Conservation (phyloP, 1,140 invertebrate species). For the Drosophila ficusphila region DNA sequence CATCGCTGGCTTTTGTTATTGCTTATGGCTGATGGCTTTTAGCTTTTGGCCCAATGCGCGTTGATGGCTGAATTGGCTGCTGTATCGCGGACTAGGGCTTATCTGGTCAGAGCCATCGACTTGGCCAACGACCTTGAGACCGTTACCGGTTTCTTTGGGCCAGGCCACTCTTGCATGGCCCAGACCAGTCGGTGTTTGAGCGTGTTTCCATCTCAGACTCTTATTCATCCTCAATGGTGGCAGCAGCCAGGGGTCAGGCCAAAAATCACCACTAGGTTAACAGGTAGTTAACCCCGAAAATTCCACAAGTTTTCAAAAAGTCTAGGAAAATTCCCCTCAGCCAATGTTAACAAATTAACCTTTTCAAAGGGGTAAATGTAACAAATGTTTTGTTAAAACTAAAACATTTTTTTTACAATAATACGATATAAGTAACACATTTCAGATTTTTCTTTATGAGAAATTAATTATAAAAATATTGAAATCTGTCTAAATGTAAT, state of each 20-base stretch:
- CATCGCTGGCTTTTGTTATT: slow-evolving; percentile 45
- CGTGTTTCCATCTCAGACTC: slow-evolving; percentile 14
- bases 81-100: slow-evolving; percentile 34
- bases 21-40: slow-evolving; percentile 10
- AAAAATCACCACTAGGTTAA: not conserved
- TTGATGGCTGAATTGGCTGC: slow-evolving; percentile 53
- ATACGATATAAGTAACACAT: too few relatives aligned
- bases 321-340: not conserved
- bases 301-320: not conserved
- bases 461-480: too few relatives aligned
- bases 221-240: slow-evolving; percentile 34
- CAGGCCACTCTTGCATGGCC: slow-evolving; percentile 23
- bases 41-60: slow-evolving; percentile 42
- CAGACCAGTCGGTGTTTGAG: not conserved
- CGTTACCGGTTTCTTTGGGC: slow-evolving; percentile 71
- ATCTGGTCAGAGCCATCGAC: slow-evolving; percentile 69
- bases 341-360: not conserved
- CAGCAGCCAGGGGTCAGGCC: slow-evolving; percentile 12
- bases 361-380: too few relatives aligned
- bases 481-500: too few relatives aligned
- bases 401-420: too few relatives aligned
- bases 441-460: too few relatives aligned
- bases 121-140: slow-evolving; percentile 72
- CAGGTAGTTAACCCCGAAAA: slow-evolving; percentile 33
- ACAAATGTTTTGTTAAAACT: too few relatives aligned